phyloP scores from a whole-genome alignment of 2,113 vertebrate species.

The Oncorhynchus gorbuscha region DNA sequence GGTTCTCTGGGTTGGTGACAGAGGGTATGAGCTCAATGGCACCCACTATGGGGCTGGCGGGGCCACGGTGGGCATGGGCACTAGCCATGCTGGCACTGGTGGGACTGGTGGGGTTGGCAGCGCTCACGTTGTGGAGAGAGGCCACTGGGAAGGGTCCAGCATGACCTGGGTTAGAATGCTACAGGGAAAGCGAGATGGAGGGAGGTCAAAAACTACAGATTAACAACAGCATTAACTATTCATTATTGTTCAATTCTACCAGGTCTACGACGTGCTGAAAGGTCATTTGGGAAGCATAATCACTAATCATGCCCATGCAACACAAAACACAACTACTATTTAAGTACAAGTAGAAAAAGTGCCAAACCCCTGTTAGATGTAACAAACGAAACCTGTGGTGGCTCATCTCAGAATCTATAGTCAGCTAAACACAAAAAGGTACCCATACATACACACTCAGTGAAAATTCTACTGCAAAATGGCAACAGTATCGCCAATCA shows the following conservation, averaged over 20 bases:
- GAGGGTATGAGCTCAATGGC: conserved; percentile 96
- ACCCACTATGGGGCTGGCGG: conserved; percentile 88
- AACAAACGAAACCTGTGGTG: conserved; percentile 77
- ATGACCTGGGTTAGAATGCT: conserved; percentile 98
- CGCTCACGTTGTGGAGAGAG: conserved; percentile 86
- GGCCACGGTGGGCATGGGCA: conserved; percentile 86
- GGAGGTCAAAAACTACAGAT: background rate
- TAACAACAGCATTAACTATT: background rate
- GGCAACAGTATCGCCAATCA: background rate
- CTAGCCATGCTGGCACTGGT: conserved; percentile 95
- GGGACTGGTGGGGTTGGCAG: conserved; percentile 94
- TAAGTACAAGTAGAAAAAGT: conserved; percentile 62
- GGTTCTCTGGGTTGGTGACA: conserved; percentile 97
- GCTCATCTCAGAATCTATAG: conserved; percentile 77
- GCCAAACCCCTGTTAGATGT: conserved; percentile 74
- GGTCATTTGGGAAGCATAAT: conserved; percentile 22
- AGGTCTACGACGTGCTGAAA: conserved; percentile 18
- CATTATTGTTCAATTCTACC: conserved; percentile 11
- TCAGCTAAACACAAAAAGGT: conserved; percentile 74
- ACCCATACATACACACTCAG: conserved; percentile 38
- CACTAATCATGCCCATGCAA: conserved; percentile 65
- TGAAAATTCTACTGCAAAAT: background rate
- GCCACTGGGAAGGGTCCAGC: conserved; percentile 95
- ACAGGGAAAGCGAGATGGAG: conserved; percentile 28
- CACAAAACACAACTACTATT: conserved; percentile 62